These are phyloP conservation scores for Meloidogyne chitwoodi DNA, from an alignment of 1,140 invertebrate species.

Conservation along the genomic window DNA sequence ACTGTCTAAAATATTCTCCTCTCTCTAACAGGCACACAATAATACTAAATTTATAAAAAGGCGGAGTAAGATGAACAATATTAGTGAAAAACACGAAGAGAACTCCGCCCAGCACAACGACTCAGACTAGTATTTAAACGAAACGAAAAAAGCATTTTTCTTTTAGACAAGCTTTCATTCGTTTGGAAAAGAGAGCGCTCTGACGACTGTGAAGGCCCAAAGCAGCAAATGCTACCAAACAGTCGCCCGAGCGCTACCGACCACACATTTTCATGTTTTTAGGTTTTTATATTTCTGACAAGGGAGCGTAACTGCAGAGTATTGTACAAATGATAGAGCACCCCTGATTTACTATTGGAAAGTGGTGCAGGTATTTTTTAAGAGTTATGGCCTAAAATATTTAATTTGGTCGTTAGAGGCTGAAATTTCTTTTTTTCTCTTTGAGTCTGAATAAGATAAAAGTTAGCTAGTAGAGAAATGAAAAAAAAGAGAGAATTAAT, in stretches of 20 bases:
- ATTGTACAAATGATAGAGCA: background rate
- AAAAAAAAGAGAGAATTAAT: background rate
- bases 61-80: background rate
- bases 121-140: background rate
- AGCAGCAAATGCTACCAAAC: background rate
- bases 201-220: background rate
- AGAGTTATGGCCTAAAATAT: background rate
- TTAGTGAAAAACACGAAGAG: background rate
- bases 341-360: background rate
- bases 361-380: background rate
- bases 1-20: background rate
- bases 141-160: background rate
- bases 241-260: background rate
- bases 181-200: background rate
- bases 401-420: background rate
- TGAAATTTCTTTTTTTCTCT: background rate
- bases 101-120: background rate
- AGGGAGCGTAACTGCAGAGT: background rate
- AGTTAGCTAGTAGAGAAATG: background rate
- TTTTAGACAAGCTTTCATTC: background rate
- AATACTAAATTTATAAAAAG: background rate
- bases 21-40: background rate
- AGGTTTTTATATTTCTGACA: background rate
- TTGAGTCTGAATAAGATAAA: background rate
- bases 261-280: background rate